These are phyloP conservation scores for Xerus inauris DNA, from an alignment of 2,113 vertebrate species.

Conservation along the genomic window DNA sequence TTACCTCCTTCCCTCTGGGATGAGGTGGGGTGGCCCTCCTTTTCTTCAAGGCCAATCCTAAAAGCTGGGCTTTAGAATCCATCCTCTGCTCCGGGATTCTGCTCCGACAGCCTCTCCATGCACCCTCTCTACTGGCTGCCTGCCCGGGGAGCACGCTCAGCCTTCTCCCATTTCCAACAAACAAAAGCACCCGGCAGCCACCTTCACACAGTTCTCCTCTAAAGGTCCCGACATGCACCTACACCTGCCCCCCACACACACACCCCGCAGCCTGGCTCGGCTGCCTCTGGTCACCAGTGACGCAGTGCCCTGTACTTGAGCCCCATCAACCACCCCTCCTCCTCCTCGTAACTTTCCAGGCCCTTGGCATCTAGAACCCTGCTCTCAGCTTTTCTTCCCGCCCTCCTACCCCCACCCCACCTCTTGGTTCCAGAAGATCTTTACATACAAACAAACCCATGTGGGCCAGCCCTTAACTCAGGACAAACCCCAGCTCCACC, in stretches of 20 bases:
- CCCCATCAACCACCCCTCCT: neutral
- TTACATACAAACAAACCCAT: neutral
- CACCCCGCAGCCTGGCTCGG: neutral
- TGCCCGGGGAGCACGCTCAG: neutral
- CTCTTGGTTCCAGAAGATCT: neutral
- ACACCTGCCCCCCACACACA: neutral
- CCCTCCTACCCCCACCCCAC: too few relatives aligned
- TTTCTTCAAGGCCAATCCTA: constrained; percentile 35
- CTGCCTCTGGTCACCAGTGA: neutral
- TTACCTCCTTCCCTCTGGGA: constrained; percentile 32
- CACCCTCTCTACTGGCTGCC: neutral
- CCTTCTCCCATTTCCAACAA: neutral
- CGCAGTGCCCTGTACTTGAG: neutral
- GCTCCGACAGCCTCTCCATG: neutral
- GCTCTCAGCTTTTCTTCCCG: neutral
- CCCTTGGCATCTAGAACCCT: neutral
- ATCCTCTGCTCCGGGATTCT: neutral
- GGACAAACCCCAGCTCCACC: neutral
- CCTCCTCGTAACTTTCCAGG: neutral
- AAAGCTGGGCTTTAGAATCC: constrained; percentile 19
- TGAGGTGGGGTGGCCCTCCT: neutral
- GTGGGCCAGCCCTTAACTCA: neutral
- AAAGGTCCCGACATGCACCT: neutral
- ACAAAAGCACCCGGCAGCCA: neutral
- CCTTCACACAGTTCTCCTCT: neutral